Evolutionary conservation across 1,140 invertebrate genomes (phyloP).

Genomic region (Zaprionus africanus): DNA sequence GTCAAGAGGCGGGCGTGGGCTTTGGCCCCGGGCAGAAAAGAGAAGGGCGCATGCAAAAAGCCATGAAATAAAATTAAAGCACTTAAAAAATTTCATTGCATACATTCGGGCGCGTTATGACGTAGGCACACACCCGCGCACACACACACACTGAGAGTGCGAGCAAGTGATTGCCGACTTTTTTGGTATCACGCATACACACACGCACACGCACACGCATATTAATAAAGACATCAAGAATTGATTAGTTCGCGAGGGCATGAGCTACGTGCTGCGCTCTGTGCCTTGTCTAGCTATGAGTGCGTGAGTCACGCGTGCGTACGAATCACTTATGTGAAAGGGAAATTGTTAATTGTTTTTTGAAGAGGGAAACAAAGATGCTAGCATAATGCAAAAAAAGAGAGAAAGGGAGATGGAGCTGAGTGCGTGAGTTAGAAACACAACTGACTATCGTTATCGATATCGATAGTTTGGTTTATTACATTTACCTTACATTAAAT

Average conservation of each 20-base stretch:
- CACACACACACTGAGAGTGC: not conserved
- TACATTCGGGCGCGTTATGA: conserved; percentile 50
- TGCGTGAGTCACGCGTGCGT: conserved; percentile 24
- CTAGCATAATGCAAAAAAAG: no score
- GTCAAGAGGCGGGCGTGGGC: not conserved
- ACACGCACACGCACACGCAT: conserved; percentile 29
- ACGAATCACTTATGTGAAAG: conserved; percentile 1
- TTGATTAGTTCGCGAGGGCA: conserved; percentile 65
- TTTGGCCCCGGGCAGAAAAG: not conserved
- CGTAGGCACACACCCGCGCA: conserved; percentile 27
- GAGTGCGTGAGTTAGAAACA: no score
- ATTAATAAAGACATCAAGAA: conserved; percentile 79
- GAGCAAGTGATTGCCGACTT: conserved; percentile 36
- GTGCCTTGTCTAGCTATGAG: conserved; percentile 8
- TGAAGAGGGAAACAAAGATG: no score
- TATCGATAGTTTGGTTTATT: no score
- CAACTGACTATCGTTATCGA: no score
- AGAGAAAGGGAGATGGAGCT: no score
- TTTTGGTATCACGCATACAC: conserved; percentile 5
- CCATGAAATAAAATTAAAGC: conserved; percentile 75
- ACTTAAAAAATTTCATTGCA: conserved; percentile 76
- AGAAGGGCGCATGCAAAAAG: conserved; percentile 24
- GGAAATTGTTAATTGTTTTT: no score
- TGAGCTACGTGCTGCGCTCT: conserved; percentile 1
- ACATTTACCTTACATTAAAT: no score